Base-by-base conservation (phyloP, 2,113 vertebrate species). In the Clarias macrocephalus region DNA sequence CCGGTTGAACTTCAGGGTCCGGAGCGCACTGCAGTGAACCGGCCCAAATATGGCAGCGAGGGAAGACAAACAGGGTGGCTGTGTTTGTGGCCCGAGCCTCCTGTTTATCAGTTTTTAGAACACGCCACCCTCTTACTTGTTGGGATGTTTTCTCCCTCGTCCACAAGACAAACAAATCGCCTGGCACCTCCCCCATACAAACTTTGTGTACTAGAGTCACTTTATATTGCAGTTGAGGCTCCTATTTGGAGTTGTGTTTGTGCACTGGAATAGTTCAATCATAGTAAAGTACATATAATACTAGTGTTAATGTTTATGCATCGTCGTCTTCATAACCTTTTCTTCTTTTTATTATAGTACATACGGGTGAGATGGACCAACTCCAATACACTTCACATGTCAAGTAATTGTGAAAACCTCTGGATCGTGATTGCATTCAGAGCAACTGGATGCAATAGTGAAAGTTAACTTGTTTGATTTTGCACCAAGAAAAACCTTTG, bases 11-110 rank as follows among this genome's bases (percentile, higher is more conserved):
- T 30, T 66, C 4, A 12, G 62, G 82, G 63, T 87, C 79, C 48
- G 63, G 56, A 90, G 88, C 85, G 54, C 42, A 28, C 60, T 62
- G 73, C 89, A 82, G 88, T 86, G 88, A 89, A 81, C 83, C 76
- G 86, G 76, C 81, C 94, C 94, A 95, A 93, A 95, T 94, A 95
- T 89, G 94, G 94, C 87, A 91, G 85, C 88, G 57, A 89, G 81
- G 90, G 66, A 88, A 57, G n/a, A 59, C 87, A 80, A 88, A 88
- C 86, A 83, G 82, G 80, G 88, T 89, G 88, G 70, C 87, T 88
- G 88, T 93, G 92, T 94, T 93, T 93, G 90, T 90, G 84, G 80
- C 79, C 89, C 33, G 54, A 54, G 75, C 85, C 90, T 88, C 89
- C 89, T 93, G 93, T 94, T 94, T 95, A 93, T 94, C 91, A 91